These are phyloP conservation scores for Speoplatyrhinus poulsoni DNA, from an alignment of 2,113 vertebrate genomes.

Conservation along the genomic window DNA sequence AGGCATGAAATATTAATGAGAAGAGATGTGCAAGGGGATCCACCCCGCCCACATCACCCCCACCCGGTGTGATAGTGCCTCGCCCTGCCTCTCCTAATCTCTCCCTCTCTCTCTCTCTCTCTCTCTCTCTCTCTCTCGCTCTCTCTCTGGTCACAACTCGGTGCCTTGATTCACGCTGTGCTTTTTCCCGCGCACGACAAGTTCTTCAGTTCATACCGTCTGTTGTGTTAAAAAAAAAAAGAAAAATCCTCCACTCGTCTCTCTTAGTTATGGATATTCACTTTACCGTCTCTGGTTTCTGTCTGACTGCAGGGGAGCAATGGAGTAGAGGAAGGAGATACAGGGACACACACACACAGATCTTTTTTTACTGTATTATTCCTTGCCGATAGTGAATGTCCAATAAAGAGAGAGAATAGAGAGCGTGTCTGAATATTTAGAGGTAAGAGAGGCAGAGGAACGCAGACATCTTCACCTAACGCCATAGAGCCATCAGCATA, in stretches of 20 bases:
- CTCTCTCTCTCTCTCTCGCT: background rate
- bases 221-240: background rate
- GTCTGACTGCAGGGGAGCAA: constrained; percentile 43
- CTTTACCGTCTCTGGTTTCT: constrained; percentile 26
- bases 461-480: too few relatives aligned
- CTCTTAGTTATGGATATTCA: constrained; percentile 4
- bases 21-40: constrained; percentile 45
- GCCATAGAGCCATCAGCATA: too few relatives aligned
- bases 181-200: background rate
- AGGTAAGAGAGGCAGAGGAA: too few relatives aligned
- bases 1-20: constrained; percentile 67
- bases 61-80: constrained; percentile 60
- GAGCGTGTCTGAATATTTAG: too few relatives aligned
- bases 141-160: background rate
- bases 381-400: too few relatives aligned
- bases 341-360: constrained; percentile 49
- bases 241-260: constrained; percentile 17
- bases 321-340: constrained; percentile 35
- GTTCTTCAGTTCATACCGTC: background rate
- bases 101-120: constrained; percentile 7
- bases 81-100: constrained; percentile 48
- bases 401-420: too few relatives aligned
- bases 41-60: background rate
- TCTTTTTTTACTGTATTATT: too few relatives aligned
- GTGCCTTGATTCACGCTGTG: background rate